A percentile compares a stretch with the other conserved stretches of the same genome.
phyloP scores from a whole-genome alignment of 2,888 invertebrate species.

The Cremastinae sp. region DNA sequence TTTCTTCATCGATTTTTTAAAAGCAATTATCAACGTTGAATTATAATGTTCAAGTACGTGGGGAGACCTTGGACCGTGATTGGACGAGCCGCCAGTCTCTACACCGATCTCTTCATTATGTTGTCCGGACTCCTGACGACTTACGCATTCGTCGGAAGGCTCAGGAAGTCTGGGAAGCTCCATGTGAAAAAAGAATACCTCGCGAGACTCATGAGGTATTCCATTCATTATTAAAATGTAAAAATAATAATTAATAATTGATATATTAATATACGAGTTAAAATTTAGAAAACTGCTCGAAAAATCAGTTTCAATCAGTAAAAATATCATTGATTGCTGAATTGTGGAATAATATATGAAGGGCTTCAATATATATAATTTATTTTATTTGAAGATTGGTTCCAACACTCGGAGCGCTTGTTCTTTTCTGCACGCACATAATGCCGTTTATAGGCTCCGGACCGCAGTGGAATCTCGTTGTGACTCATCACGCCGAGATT shows the following conservation, averaged over 20 bases:
- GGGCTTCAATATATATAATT: background rate
- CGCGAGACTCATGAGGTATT: conserved; percentile 83
- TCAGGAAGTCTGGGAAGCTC: conserved; percentile 82
- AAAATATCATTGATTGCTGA: no score
- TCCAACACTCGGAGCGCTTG: conserved; percentile 85
- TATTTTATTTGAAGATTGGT: conserved; percentile 81
- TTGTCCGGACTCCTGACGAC: conserved; percentile 86
- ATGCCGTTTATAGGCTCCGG: conserved; percentile 85
- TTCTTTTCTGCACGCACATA: conserved; percentile 86
- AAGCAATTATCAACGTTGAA: background rate
- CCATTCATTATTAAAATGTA: no score
- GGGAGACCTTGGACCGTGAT: conserved; percentile 86
- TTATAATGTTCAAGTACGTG: conserved; percentile 79
- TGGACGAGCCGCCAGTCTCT: conserved; percentile 86
- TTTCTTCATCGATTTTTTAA: background rate
- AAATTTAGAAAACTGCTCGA: no score
- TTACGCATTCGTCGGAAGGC: conserved; percentile 84
- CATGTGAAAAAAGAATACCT: conserved; percentile 84
- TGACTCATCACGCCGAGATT: conserved; percentile 85
- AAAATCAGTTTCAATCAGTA: no score
- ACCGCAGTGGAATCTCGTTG: conserved; percentile 87
- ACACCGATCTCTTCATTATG: conserved; percentile 88
- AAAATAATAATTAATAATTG: no score
- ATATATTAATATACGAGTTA: no score
- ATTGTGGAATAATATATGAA: no score